Evolutionary conservation across 2,797 vertebrate genomes (phyloP).

Genomic region (Calcarius lapponicus): DNA sequence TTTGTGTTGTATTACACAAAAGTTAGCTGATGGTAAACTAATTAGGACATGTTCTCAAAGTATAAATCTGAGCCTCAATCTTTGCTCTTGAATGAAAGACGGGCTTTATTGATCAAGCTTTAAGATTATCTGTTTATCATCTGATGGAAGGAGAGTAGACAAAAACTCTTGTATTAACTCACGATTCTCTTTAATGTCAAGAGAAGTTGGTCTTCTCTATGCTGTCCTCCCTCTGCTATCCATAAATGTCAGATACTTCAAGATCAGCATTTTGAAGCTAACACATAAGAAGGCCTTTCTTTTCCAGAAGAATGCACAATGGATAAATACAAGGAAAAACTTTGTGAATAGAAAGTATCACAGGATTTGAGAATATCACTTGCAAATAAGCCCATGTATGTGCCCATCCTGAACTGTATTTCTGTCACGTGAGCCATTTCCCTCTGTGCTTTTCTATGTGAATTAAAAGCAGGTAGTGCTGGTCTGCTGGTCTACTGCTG

Average conservation of each 20-base stretch:
- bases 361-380: neutral
- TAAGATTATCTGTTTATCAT: neutral
- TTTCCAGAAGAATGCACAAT: neutral
- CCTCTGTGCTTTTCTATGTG: neutral
- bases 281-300: neutral
- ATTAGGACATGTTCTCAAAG: neutral
- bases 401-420: neutral
- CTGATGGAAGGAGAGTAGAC: neutral
- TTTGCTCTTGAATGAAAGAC: neutral
- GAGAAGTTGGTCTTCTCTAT: neutral
- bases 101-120: neutral
- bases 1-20: neutral
- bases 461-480: neutral
- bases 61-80: neutral
- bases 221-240: neutral
- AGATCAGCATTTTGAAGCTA: neutral
- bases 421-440: neutral
- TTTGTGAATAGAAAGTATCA: neutral
- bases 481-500: neutral
- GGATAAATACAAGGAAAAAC: neutral
- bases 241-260: neutral
- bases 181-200: neutral
- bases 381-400: neutral
- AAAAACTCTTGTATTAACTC: neutral
- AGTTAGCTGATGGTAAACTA: neutral